Percentiles rank a stretch among this genome's conserved stretches.
Evolutionary conservation across 2,113 vertebrate species (phyloP).

Genomic region (Deroptyus accipitrinus): DNA sequence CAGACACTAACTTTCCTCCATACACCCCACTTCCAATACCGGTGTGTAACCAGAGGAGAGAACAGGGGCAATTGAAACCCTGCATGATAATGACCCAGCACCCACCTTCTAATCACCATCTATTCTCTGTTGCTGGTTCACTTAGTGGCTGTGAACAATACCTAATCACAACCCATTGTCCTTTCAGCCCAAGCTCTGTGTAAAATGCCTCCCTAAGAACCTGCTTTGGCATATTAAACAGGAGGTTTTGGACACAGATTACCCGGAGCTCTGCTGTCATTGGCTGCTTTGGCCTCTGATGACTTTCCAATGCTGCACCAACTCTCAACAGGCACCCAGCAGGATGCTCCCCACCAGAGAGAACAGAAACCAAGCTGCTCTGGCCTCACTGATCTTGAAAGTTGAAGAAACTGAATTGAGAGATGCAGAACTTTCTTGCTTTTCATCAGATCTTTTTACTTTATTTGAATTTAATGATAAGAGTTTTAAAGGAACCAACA

Average conservation of each 20-base stretch:
- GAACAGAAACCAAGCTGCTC: not conserved
- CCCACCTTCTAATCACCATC: constrained; percentile 24
- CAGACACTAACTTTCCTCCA: not conserved
- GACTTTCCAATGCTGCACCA: not conserved
- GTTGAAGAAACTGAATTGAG: not conserved
- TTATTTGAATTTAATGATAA: constrained; percentile 7
- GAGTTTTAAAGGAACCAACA: constrained; percentile 8
- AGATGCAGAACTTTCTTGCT: constrained; percentile 18
- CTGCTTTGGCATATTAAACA: not conserved
- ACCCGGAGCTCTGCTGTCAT: not conserved
- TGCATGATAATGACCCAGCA: not conserved
- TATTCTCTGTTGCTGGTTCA: constrained; percentile 9
- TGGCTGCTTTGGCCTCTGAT: constrained; percentile 21
- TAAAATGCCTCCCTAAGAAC: not conserved
- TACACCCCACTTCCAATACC: not conserved
- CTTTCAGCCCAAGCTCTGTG: not conserved
- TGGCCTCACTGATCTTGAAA: not conserved
- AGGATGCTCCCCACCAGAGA: constrained; percentile 15
- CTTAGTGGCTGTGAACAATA: constrained; percentile 26
- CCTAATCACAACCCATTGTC: constrained; percentile 55
- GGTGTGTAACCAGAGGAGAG: not conserved
- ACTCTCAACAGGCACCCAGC: constrained; percentile 10
- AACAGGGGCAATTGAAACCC: not conserved
- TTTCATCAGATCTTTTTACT: not conserved
- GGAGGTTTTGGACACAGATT: not conserved